Evolutionary conservation across 1,140 invertebrate genomes (phyloP).

Genomic region (Drosophila pectinifera): DNA sequence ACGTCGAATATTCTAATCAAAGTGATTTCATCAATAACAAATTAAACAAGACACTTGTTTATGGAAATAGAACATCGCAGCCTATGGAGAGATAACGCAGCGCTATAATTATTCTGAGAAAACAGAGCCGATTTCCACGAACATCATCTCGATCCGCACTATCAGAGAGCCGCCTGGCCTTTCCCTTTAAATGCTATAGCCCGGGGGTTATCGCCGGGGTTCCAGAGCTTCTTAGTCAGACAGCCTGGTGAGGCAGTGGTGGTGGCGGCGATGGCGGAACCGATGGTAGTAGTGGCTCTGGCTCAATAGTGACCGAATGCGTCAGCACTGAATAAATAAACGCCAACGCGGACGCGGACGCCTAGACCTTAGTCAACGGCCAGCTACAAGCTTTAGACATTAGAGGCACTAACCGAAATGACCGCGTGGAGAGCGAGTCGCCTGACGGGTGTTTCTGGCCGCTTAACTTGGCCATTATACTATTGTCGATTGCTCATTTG

Average conservation of each 20-base stretch:
- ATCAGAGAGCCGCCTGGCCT: constrained; percentile 25
- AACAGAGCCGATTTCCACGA: constrained; percentile 20
- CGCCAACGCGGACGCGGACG: constrained; percentile 19
- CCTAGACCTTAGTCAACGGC: constrained; percentile 47
- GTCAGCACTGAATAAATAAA: constrained; percentile 53
- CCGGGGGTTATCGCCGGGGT: constrained; percentile 25
- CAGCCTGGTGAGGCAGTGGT: constrained; percentile 19
- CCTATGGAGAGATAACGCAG: constrained; percentile 1
- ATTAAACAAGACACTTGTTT: constrained; percentile 21
- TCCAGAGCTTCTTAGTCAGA: constrained; percentile 44
- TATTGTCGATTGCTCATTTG: constrained; percentile 74
- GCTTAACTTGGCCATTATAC: constrained; percentile 70
- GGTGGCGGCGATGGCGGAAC: background rate
- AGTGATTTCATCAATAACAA: constrained; percentile 8
- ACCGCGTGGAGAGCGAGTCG: background rate
- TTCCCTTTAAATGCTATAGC: constrained; percentile 16
- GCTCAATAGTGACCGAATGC: constrained; percentile 24
- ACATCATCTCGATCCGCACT: constrained; percentile 25
- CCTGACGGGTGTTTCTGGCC: constrained; percentile 45
- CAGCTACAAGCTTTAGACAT: constrained; percentile 35
- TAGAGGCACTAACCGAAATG: constrained; percentile 13
- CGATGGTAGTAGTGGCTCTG: background rate
- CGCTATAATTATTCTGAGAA: constrained; percentile 17
- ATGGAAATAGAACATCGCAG: constrained; percentile 14
- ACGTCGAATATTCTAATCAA: constrained; percentile 5